These are phyloP conservation scores for Thaumatotibia leucotreta DNA, from an alignment of 1,140 invertebrate genomes.

Conservation along the genomic window DNA sequence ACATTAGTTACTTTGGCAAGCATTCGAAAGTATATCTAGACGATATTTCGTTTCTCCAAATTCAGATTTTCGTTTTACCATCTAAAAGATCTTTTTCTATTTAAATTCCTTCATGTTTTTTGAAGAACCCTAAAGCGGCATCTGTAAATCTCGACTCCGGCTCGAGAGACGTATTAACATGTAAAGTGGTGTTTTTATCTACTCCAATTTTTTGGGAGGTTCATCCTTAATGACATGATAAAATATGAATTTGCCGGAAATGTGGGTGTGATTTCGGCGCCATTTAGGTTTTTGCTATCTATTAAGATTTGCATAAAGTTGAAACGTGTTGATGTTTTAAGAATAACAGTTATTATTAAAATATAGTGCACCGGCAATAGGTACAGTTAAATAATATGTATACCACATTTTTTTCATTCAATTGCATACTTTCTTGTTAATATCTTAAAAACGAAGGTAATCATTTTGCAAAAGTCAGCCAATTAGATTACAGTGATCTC, in stretches of 20 bases:
- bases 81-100: neutral
- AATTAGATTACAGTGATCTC: no score
- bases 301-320: no score
- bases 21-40: no score
- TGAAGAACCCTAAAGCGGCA: neutral
- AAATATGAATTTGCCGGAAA: neutral
- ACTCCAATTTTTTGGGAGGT: neutral
- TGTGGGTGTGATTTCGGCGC: neutral
- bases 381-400: no score
- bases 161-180: conserved; percentile 9
- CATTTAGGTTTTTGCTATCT: neutral
- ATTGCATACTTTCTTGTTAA: no score
- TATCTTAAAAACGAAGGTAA: no score
- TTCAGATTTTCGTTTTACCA: neutral
- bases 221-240: conserved; percentile 4
- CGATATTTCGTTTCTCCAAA: neutral
- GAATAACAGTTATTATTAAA: no score
- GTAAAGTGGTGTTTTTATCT: conserved; percentile 11
- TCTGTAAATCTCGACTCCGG: neutral
- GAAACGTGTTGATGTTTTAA: no score
- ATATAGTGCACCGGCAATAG: no score
- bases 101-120: conserved; percentile 1
- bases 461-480: no score
- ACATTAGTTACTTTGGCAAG: no score
- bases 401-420: no score